Base-by-base conservation (phyloP, 2,797 vertebrate species). In the Galaxias olidus region DNA sequence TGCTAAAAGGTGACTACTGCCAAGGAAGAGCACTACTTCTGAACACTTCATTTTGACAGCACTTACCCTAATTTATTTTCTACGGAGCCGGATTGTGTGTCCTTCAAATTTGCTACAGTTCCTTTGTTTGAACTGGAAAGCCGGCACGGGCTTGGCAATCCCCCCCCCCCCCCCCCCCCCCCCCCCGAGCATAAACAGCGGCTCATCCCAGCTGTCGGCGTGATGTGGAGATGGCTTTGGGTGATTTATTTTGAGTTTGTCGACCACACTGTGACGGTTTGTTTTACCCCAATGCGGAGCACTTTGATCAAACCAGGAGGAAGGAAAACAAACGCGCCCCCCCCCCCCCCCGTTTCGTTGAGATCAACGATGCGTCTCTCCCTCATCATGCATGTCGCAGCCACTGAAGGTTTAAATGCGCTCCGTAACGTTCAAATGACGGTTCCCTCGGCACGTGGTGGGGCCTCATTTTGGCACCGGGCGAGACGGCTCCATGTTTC, bases 231-330 rank as follows among this genome's bases (percentile, higher is more conserved):
- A 54, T 9, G 45, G 48, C 48, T 50, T 1, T 50, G 47, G 30
- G 3, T 57, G 19, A 52, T 66, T 44, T 30, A 56, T 61, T 30
- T 58, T 2, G 30, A 2, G 15, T 40, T 14, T 72, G 17, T 61
- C 18, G 30, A 15, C 43, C 30, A 12, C 44, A 30, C 18, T 9
- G 59, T 65, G 43, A 19, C n/a, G 48, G 73, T 63, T 75, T 78
- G 66, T 58, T 9, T 81, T 84, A 72, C 66, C 62, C 74, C 81
- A 72, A 77, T 42, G 6, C 15, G 52, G 75, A 84, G 79, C 85
- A 76, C 83, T 85, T 88, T 85, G 76, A 86, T 88, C 82, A 71
- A 74, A 53, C 65, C 57, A 63, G 30, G 17, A 64, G 73, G 80
- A 77, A n/a, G n/a, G n/a, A n/a, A n/a, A n/a, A n/a, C n/a, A n/a